Evolutionary conservation across 2,888 invertebrate species (phyloP).

Genomic region (Ariolimax columbianus): DNA sequence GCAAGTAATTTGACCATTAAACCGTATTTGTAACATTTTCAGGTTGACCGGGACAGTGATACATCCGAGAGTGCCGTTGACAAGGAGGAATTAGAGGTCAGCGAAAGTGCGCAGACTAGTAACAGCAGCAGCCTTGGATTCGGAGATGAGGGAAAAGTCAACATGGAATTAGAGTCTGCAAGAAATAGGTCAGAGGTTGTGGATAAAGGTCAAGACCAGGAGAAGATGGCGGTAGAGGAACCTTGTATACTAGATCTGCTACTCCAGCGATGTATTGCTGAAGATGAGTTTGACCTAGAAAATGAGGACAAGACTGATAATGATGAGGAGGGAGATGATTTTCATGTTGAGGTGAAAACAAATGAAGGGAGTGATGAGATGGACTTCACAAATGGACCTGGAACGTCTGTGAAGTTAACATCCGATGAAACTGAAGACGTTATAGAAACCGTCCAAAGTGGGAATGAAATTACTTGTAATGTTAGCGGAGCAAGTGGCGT

Average conservation of each 20-base stretch:
- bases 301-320: conserved; percentile 43
- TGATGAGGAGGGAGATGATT: conserved; percentile 6
- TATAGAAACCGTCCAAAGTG: not conserved
- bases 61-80: not conserved
- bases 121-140: conserved; percentile 25
- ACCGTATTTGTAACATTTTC: not conserved
- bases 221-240: not conserved
- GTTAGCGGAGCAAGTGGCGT: not conserved
- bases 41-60: conserved; percentile 27
- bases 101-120: conserved; percentile 28
- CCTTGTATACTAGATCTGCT: conserved; percentile 18
- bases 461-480: not conserved
- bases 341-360: not conserved
- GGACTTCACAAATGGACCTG: not conserved
- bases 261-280: conserved; percentile 27
- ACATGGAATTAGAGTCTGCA: not conserved
- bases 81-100: not conserved
- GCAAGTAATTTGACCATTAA: too few relatives aligned
- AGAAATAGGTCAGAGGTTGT: not conserved
- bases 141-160: conserved; percentile 1
- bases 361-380: not conserved
- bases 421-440: not conserved
- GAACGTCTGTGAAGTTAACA: not conserved
- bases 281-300: conserved; percentile 49
- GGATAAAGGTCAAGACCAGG: not conserved